Percentiles rank a stretch among this genome's conserved stretches.
phyloP scores from a whole-genome alignment of 2,888 invertebrate genomes.

The Catotricha subobsoleta region DNA sequence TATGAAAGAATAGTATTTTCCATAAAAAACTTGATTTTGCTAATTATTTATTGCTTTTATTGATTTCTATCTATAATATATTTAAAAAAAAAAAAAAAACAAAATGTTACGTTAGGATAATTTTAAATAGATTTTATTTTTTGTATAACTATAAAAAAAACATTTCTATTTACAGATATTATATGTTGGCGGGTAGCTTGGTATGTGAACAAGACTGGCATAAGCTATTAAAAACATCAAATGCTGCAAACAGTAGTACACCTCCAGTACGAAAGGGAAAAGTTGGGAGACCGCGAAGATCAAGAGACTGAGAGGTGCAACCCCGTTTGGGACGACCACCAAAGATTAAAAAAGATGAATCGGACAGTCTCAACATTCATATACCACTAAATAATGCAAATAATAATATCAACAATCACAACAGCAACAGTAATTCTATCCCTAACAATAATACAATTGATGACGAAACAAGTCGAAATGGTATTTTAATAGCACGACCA shows the following conservation, averaged over 20 bases:
- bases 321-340: conserved; percentile 17
- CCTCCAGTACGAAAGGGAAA: conserved; percentile 73
- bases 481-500: not conserved
- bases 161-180: conserved; percentile 48
- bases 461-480: not conserved
- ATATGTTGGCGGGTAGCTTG: conserved; percentile 74
- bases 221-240: conserved; percentile 66
- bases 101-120: too few species aligned
- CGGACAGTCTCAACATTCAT: conserved; percentile 3
- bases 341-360: conserved; percentile 16
- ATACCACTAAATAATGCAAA: conserved; percentile 3
- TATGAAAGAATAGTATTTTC: too few species aligned
- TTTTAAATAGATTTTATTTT: too few species aligned
- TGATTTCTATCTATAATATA: too few species aligned
- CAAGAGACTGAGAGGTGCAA: conserved; percentile 60
- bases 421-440: not conserved
- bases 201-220: conserved; percentile 94
- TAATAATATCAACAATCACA: not conserved
- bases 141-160: too few species aligned
- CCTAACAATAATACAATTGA: not conserved
- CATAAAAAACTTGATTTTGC: too few species aligned
- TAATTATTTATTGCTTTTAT: too few species aligned
- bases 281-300: conserved; percentile 64
- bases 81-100: too few species aligned
- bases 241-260: conserved; percentile 36